Percentiles rank a stretch among this genome's conserved stretches.
Conservation (phyloP, 1,140 invertebrate genomes). For the Diorhabda elongata region DNA sequence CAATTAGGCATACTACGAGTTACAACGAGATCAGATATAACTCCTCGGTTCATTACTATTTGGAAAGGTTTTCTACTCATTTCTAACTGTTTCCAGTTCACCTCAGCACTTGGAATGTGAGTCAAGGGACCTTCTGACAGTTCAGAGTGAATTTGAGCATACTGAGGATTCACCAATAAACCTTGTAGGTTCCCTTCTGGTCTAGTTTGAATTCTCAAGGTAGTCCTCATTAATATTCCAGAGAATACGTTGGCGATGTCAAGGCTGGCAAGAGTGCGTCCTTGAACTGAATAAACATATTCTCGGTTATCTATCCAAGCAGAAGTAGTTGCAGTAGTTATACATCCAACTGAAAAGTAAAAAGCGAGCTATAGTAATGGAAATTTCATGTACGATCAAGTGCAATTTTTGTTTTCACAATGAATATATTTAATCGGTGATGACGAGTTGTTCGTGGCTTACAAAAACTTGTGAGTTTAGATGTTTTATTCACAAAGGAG, state of each 20-base stretch:
- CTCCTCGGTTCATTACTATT: constrained; percentile 55
- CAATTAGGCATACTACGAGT: constrained; percentile 51
- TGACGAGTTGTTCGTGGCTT: too few relatives aligned
- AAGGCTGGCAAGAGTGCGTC: constrained; percentile 54
- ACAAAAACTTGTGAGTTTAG: too few relatives aligned
- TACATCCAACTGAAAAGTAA: constrained; percentile 33
- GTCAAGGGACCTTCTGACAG: constrained; percentile 50
- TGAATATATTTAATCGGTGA: too few relatives aligned
- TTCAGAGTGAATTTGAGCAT: constrained; percentile 54
- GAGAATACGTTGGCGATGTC: constrained; percentile 51
- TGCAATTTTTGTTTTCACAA: too few relatives aligned
- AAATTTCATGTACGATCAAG: neutral
- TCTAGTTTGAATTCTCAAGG: constrained; percentile 52
- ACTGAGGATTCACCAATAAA: constrained; percentile 50
- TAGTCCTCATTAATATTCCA: constrained; percentile 54
- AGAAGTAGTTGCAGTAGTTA: constrained; percentile 31
- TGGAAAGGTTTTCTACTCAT: constrained; percentile 57
- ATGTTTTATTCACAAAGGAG: too few relatives aligned
- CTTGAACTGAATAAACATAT: constrained; percentile 58
- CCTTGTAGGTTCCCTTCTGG: constrained; percentile 50
- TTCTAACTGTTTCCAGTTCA: constrained; percentile 52
- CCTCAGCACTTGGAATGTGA: constrained; percentile 46
- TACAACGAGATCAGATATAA: constrained; percentile 54
- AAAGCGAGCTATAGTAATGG: neutral
- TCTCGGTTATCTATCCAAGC: constrained; percentile 43